phyloP scores from a whole-genome alignment of 1,140 invertebrate species.

The Polyergus mexicanus region DNA sequence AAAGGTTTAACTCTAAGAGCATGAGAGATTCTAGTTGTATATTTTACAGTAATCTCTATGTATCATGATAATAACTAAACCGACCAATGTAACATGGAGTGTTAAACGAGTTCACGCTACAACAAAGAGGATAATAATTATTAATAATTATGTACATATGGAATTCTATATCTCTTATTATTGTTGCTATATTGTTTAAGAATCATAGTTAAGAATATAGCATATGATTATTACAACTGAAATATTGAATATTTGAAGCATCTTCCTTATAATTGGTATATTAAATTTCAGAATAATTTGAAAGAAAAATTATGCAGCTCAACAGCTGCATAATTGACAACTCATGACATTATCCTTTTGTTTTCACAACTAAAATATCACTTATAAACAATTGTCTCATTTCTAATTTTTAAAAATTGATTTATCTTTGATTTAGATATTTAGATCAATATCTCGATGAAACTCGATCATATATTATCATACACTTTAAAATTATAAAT shows the following conservation, averaged over 20 bases:
- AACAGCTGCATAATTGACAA: too few species aligned
- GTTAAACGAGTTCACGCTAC: constrained; percentile 50
- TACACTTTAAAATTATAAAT: background rate
- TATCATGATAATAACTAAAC: background rate
- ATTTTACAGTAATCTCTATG: constrained; percentile 57
- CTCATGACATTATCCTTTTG: background rate
- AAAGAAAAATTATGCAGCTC: background rate
- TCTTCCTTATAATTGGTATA: background rate
- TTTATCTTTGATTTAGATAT: too few species aligned
- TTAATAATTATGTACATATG: constrained; percentile 81
- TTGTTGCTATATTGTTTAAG: constrained; percentile 85
- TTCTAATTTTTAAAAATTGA: background rate
- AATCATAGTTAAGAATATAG: constrained; percentile 79
- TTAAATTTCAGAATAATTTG: background rate
- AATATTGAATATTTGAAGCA: constrained; percentile 19
- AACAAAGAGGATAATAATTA: constrained; percentile 72
- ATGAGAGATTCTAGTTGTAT: constrained; percentile 51
- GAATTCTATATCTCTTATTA: constrained; percentile 77
- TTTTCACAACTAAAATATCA: constrained; percentile 2
- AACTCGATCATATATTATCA: background rate
- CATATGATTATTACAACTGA: constrained; percentile 65
- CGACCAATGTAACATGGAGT: constrained; percentile 22
- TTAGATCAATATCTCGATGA: background rate
- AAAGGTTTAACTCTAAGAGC: constrained; percentile 3
- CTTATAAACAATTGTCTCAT: background rate